These are phyloP conservation scores for Diprion similis DNA, from an alignment of 1,140 invertebrate species.

Conservation along the genomic window DNA sequence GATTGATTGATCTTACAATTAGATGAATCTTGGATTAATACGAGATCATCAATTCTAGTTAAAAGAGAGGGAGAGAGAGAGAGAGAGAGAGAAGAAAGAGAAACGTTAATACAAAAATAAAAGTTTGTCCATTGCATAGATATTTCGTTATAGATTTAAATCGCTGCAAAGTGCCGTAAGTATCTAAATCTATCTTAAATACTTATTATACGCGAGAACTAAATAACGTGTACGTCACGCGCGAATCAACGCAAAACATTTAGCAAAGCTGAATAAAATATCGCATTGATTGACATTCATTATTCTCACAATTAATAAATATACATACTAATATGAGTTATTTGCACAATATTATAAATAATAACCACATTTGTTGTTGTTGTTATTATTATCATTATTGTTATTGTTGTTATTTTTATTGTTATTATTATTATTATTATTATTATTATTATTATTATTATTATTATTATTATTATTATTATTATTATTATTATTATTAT, in stretches of 20 bases:
- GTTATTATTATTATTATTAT: too few species aligned
- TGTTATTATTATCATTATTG: conserved; percentile 51
- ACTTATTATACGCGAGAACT: conserved; percentile 18
- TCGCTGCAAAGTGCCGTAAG: conserved; percentile 10
- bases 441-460: too few species aligned
- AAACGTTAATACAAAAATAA: conserved; percentile 22
- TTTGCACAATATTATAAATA: conserved; percentile 57
- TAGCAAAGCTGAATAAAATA: conserved; percentile 20
- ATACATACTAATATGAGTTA: conserved; percentile 41
- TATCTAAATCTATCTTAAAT: background rate
- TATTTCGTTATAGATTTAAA: conserved; percentile 10
- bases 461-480: too few species aligned
- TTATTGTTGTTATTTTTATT: too few species aligned
- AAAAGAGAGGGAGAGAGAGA: background rate
- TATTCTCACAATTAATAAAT: conserved; percentile 30
- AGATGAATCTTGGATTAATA: background rate
- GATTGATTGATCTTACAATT: background rate
- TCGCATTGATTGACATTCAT: conserved; percentile 43
- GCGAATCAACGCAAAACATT: conserved; percentile 16
- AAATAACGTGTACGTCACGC: conserved; percentile 6
- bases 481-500: too few species aligned
- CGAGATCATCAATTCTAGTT: background rate
- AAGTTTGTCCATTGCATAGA: conserved; percentile 40
- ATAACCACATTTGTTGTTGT: conserved; percentile 44
- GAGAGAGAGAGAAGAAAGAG: conserved; percentile 26